Base-by-base conservation (phyloP, 2,797 vertebrate genomes). In the Ceryle rudis region DNA sequence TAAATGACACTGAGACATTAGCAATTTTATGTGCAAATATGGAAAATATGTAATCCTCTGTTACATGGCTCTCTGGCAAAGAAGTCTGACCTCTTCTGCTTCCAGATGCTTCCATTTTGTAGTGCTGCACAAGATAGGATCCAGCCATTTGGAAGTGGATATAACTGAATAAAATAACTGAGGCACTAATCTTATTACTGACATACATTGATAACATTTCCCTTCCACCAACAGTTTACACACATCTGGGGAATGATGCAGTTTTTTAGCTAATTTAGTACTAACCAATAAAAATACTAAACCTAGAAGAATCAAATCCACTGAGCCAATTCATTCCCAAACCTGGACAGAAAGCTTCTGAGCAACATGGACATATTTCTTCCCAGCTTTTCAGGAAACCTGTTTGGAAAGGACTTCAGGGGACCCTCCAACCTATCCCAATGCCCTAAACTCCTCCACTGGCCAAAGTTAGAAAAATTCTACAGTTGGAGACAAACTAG, bases 301-400 rank as follows among this genome's bases (percentile, higher is more conserved):
- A 67, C 22, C 4, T 28, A 60, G 28, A 81, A 75, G 25, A 74
- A 73, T 37, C 46, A 74, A 88, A 85, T 39, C 47, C 8, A 37
- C 35, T 73, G 1, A 35, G 44, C 6, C 80, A 73, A 65, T 51
- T 65, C 55, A 28, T 66, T 67, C 51, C 55, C n/a, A 26, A 20
- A 71, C 52, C 17, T 61, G 20, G 72, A 74, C 35, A 81, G 60
- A 86, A 93, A 52, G 6, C 7, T 22, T 80, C 55, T 42, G n/a
- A 67, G 31, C 44, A 60, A 62, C 10, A 19, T 7, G 10, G 21
- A 62, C 33, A 82, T 58, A 51, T 4, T 22, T 37, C 13, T 23
- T 55, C 31, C 31, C 29, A 66, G 62, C 7, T 79, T 84, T 81
- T 84, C 83, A 84, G 62, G 75, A 92, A 84, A 93, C 2, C 4